Base-by-base conservation (phyloP, 2,113 vertebrate species). In the Erpornis zantholeuca region DNA sequence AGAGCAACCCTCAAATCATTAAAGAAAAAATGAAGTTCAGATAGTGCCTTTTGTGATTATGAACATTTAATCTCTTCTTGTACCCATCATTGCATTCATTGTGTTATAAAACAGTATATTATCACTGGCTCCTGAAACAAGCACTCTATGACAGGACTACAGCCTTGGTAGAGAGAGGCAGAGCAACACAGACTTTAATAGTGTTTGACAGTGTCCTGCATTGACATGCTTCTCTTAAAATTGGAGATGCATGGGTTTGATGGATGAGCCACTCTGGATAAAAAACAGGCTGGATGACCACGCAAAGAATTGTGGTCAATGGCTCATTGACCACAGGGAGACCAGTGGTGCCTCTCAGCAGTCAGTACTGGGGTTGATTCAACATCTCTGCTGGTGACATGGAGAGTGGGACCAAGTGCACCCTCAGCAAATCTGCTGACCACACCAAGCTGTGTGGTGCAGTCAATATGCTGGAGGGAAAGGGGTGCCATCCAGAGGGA, bases 321-420 rank as follows among this genome's bases (percentile, higher is more conserved):
- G 1, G 21, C 17, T 47, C 53, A 17, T 2, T 25, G 45, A 8
- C 53, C 45, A 68, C 38, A 21, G 0, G 1, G 19, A 40, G 24
- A 60, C 28, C 38, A 47, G 29, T 9, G n/a, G 45, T 40, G 78
- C 15, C 29, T n/a, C 38, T 75, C 45, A 68, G 53, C 10, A 12
- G 28, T 36, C 13, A 4, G 28, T 22, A 40, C 20, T 18, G 53
- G 28, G 20, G 33, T 33, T 14, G 38, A 53, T 38, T 60, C 33
- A 59, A 21, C 23, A 38, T 13, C 86, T 72, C 27, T 11, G 20
- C 7, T 36, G 38, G 45, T 25, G 33, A 53, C 33, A 40, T 0
- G 11, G 69, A 29, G 14, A 47, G 9, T 3, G 38, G 16, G n/a
- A 60, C 9, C 8, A 29, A 60, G 38, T 0, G 0, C 45, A 53